Percentiles rank a stretch among this genome's conserved stretches.
phyloP scores from a whole-genome alignment of 2,113 vertebrate species.

The Phaethon lepturus region DNA sequence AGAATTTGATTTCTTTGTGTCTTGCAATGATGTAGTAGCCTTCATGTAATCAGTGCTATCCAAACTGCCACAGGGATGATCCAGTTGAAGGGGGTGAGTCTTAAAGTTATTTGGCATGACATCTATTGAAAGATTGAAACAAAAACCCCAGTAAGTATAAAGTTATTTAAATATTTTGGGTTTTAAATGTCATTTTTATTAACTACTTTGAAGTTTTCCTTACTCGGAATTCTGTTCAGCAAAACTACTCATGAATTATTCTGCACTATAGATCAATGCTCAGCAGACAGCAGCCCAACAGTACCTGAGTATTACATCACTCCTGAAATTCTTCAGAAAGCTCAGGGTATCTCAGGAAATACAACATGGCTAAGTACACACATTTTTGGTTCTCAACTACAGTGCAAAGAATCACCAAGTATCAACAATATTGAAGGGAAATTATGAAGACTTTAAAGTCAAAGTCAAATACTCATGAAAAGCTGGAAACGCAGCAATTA shows the following conservation, averaged over 20 bases:
- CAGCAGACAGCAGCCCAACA: background rate
- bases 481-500: background rate
- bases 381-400: fast-evolving
- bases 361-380: background rate
- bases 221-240: background rate
- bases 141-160: background rate
- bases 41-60: constrained; percentile 76
- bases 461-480: background rate
- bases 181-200: background rate
- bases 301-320: fast-evolving
- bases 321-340: background rate
- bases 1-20: constrained; percentile 77
- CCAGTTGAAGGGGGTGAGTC: constrained; percentile 86
- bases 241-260: background rate
- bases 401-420: background rate
- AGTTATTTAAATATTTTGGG: background rate
- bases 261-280: background rate
- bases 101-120: constrained; percentile 80
- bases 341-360: background rate
- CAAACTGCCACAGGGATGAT: constrained; percentile 71
- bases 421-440: background rate
- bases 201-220: background rate
- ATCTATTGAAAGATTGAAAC: constrained; percentile 71
- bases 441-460: background rate
- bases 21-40: constrained; percentile 49